These are phyloP conservation scores for Pyrgilauda ruficollis DNA, from an alignment of 2,113 vertebrate genomes.

Conservation along the genomic window DNA sequence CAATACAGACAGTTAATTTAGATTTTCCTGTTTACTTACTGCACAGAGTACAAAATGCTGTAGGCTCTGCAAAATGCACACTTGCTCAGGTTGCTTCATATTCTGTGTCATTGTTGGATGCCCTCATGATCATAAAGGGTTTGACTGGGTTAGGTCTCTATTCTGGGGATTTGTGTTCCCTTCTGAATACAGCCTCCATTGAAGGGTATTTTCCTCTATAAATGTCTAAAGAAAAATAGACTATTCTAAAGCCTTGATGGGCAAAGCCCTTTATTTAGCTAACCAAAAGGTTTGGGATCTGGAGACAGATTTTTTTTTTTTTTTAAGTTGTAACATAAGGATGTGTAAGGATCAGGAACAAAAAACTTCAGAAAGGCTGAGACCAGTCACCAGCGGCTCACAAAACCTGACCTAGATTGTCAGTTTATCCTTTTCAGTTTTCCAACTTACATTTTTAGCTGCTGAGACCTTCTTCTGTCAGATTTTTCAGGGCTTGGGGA, in stretches of 20 bases:
- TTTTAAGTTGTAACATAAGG: not conserved
- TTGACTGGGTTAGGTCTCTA: not conserved
- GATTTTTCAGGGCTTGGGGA: not conserved
- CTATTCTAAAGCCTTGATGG: not conserved
- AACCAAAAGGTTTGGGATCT: not conserved
- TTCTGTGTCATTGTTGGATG: not conserved
- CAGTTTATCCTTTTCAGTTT: not conserved
- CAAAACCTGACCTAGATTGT: conserved; percentile 9
- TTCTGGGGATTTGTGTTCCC: not conserved
- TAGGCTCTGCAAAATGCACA: not conserved
- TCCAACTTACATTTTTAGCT: not conserved
- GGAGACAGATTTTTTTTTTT: not conserved
- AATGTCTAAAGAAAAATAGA: not conserved
- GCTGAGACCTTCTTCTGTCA: not conserved
- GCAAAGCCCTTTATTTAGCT: not conserved
- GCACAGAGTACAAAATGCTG: not conserved
- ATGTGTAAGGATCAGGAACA: not conserved
- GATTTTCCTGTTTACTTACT: not conserved
- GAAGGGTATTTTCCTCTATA: not conserved
- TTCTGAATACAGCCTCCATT: not conserved
- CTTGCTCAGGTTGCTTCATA: not conserved
- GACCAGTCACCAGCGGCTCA: not conserved
- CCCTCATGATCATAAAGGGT: not conserved
- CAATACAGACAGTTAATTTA: not conserved
- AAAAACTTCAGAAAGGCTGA: not conserved